Conservation (phyloP, 1,140 invertebrate species). For the Drosophila cardini region DNA sequence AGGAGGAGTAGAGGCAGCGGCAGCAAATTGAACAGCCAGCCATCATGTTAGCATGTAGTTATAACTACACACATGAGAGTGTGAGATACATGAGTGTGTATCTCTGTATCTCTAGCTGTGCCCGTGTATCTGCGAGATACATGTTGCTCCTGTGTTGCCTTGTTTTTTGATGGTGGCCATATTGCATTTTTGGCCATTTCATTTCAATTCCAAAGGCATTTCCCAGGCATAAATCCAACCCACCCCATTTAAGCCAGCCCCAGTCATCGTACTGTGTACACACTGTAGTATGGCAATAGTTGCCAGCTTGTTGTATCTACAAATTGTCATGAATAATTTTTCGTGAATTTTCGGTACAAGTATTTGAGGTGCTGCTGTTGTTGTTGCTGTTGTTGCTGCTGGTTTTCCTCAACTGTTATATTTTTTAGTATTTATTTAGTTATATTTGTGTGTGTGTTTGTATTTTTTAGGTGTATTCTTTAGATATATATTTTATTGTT, state of each 20-base stretch:
- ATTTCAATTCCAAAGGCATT: conserved; percentile 55
- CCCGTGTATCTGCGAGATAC: conserved; percentile 31
- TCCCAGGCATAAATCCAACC: conserved; percentile 40
- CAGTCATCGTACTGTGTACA: not conserved
- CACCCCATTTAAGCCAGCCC: conserved; percentile 5
- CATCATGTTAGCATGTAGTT: conserved; percentile 79
- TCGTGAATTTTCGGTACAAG: conserved; percentile 14
- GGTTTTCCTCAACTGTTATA: conserved; percentile 43
- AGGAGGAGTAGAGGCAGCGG: conserved; percentile 16
- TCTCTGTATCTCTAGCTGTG: no score
- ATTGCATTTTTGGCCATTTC: conserved; percentile 61
- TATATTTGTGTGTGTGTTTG: conserved; percentile 5
- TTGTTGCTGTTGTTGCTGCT: conserved; percentile 37
- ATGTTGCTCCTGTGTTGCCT: conserved; percentile 58
- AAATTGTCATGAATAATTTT: conserved; percentile 72
- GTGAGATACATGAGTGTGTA: conserved; percentile 16
- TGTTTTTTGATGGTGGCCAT: conserved; percentile 69
- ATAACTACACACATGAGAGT: conserved; percentile 54
- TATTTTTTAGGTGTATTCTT: conserved; percentile 11
- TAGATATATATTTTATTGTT: conserved; percentile 59
- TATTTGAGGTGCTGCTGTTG: conserved; percentile 7
- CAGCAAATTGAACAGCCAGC: conserved; percentile 68
- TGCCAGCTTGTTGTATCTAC: conserved; percentile 59
- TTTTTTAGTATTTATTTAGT: conserved; percentile 21
- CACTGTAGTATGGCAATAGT: conserved; percentile 58